phyloP scores from a whole-genome alignment of 1,140 invertebrate genomes.

The Bombus difficillimus region DNA sequence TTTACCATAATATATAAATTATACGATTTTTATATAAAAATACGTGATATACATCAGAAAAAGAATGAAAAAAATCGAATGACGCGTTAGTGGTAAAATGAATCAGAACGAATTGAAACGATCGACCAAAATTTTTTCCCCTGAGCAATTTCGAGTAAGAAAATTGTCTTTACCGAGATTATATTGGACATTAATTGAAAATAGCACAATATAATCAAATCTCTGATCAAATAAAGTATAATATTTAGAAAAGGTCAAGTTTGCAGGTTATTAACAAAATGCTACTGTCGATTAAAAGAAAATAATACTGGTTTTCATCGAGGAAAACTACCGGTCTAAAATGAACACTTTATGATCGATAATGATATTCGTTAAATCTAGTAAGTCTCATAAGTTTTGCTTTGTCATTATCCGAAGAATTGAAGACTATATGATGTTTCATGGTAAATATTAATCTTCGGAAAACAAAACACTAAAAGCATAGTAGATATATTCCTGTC shows the following conservation, averaged over 20 bases:
- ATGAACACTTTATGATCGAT: constrained; percentile 35
- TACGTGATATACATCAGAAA: neutral
- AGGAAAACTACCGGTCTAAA: constrained; percentile 22
- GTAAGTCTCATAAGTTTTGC: constrained; percentile 9
- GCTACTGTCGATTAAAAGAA: neutral
- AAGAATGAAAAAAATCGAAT: constrained; percentile 13
- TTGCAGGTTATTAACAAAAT: neutral
- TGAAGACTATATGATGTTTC: constrained; percentile 11
- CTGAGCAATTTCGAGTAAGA: constrained; percentile 19
- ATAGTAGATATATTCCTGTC: neutral
- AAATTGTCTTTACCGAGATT: neutral
- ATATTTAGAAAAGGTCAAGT: neutral
- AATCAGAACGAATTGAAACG: constrained; percentile 8
- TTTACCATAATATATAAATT: constrained; percentile 18
- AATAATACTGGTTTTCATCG: neutral
- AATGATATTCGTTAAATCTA: constrained; percentile 45
- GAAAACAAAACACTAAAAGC: neutral
- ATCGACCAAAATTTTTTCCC: neutral
- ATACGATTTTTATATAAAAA: neutral
- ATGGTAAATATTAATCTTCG: constrained; percentile 21
- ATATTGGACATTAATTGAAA: neutral
- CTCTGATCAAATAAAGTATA: neutral
- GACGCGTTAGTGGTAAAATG: constrained; percentile 35
- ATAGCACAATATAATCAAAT: neutral
- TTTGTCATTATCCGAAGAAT: constrained; percentile 11